These are phyloP conservation scores for Gymnopithys bicolor DNA, from an alignment of 2,797 vertebrate species.

Conservation along the genomic window DNA sequence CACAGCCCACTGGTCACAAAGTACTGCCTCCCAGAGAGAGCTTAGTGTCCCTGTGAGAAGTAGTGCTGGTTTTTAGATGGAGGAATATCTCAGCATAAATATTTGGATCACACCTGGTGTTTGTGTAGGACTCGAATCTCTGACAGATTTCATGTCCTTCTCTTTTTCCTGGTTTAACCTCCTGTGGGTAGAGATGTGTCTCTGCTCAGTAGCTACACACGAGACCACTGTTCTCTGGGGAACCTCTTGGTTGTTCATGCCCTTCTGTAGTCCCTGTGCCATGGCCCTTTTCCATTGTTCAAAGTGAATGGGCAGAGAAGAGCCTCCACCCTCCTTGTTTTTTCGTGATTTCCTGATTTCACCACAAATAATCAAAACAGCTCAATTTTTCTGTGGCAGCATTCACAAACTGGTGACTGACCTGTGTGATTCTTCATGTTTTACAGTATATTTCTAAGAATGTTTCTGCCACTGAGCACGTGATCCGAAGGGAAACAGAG, in stretches of 20 bases:
- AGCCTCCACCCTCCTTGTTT: neutral
- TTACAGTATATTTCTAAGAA: slow-evolving; percentile 96
- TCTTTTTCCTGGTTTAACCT: neutral
- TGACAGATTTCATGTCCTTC: neutral
- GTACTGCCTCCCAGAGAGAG: neutral
- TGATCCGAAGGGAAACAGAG: slow-evolving; percentile 91
- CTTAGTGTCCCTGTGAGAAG: neutral
- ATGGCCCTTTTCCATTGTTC: neutral
- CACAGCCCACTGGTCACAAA: neutral
- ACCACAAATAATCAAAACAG: neutral
- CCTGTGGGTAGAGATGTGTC: neutral
- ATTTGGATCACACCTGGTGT: neutral
- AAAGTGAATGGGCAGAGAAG: neutral
- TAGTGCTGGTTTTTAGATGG: neutral
- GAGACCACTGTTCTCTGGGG: neutral
- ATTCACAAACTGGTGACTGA: neutral
- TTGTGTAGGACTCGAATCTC: neutral
- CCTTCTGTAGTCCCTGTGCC: neutral
- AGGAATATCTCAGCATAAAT: neutral
- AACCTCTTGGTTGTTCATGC: neutral
- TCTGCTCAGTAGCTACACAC: neutral
- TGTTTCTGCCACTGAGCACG: slow-evolving; percentile 89
- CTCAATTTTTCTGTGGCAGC: neutral
- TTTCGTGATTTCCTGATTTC: neutral
- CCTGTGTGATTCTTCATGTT: slow-evolving; percentile 2